A percentile compares a stretch with the other conserved stretches of the same genome.
Conservation (phyloP, 2,888 invertebrate genomes). For the Beris morrisii region DNA sequence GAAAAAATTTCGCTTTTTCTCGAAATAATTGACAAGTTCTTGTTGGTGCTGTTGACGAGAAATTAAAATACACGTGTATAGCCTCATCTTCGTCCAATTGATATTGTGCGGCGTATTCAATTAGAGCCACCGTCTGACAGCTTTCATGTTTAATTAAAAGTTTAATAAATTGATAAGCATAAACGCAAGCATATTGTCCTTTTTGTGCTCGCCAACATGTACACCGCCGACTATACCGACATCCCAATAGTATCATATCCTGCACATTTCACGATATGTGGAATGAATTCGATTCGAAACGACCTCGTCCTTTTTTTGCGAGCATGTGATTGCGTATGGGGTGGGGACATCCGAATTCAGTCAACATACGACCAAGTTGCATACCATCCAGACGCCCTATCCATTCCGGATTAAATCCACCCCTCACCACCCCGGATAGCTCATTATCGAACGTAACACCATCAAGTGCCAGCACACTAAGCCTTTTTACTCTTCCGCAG, state of each 20-base stretch:
- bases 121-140: conserved; percentile 14
- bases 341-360: too few relatives aligned
- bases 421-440: too few relatives aligned
- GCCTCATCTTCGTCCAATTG: conserved; percentile 4
- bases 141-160: conserved; percentile 30
- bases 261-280: not conserved
- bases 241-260: too few relatives aligned
- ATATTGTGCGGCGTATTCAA: conserved; percentile 17
- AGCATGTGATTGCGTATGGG: too few relatives aligned
- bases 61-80: conserved; percentile 1
- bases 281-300: not conserved
- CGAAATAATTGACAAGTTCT: conserved; percentile 25
- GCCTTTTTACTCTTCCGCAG: too few relatives aligned
- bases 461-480: too few relatives aligned
- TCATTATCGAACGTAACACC: too few relatives aligned
- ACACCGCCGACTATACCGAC: not conserved
- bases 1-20: not conserved
- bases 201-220: not conserved
- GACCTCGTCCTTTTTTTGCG: too few relatives aligned
- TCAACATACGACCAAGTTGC: too few relatives aligned
- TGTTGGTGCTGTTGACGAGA: not conserved
- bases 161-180: conserved; percentile 31
- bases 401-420: too few relatives aligned
- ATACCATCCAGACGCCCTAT: too few relatives aligned
- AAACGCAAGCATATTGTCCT: conserved; percentile 23